phyloP scores from a whole-genome alignment of 1,140 invertebrate genomes.

The Neodiprion virginianus region DNA sequence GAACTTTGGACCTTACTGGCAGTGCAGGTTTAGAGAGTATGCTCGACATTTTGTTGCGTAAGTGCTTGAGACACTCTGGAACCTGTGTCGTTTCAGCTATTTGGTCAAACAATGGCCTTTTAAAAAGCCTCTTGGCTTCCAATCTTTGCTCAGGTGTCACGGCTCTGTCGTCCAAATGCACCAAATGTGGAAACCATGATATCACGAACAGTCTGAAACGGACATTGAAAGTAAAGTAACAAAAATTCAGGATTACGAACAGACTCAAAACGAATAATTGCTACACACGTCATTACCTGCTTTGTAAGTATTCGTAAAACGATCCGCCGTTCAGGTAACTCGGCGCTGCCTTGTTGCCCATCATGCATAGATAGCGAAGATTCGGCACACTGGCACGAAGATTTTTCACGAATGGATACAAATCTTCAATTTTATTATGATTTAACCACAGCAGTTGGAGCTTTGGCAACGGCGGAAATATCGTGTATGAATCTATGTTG shows the following conservation, averaged over 20 bases:
- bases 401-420: constrained; percentile 75
- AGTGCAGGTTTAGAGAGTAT: constrained; percentile 40
- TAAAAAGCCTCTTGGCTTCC: constrained; percentile 69
- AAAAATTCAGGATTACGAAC: background rate
- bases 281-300: constrained; percentile 66
- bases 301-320: constrained; percentile 79
- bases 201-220: constrained; percentile 71
- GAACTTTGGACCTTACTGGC: constrained; percentile 29
- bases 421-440: constrained; percentile 73
- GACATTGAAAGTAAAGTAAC: constrained; percentile 27
- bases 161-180: constrained; percentile 71
- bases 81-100: constrained; percentile 40
- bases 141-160: constrained; percentile 68
- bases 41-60: constrained; percentile 45
- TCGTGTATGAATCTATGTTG: constrained; percentile 67
- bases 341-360: constrained; percentile 80
- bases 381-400: constrained; percentile 71
- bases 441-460: constrained; percentile 81
- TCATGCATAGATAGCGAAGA: constrained; percentile 73
- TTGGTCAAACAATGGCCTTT: constrained; percentile 64
- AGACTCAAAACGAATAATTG: constrained; percentile 19
- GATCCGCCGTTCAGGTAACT: constrained; percentile 78
- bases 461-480: constrained; percentile 72
- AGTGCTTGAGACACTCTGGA: constrained; percentile 47
- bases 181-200: constrained; percentile 69